phyloP scores from a whole-genome alignment of 2,797 vertebrate species.

The Kryptopterus vitreolus region DNA sequence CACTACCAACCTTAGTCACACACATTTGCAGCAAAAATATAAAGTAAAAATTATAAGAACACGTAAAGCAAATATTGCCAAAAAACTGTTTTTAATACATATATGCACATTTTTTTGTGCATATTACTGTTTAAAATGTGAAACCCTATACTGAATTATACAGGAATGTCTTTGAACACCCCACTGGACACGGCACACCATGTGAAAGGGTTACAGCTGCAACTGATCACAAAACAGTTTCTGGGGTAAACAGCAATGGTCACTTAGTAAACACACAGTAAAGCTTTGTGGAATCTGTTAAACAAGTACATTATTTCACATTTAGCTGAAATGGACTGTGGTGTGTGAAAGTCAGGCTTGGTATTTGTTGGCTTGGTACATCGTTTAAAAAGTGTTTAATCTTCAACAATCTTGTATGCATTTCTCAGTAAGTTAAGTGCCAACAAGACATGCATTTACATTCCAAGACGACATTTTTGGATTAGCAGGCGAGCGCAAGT shows the following conservation, averaged over 20 bases:
- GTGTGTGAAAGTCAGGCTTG: not conserved
- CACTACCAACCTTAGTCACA: not conserved
- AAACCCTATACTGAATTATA: not conserved
- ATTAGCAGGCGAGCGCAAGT: conserved; percentile 1
- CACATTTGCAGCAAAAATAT: not conserved
- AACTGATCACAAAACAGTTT: not conserved
- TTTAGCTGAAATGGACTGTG: not conserved
- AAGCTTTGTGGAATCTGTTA: not conserved
- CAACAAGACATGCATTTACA: conserved; percentile 12
- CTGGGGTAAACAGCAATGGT: conserved; percentile 2
- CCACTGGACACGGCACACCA: not conserved
- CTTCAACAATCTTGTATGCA: not conserved
- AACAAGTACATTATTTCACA: not conserved
- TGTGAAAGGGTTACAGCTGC: not conserved
- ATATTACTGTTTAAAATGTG: not conserved
- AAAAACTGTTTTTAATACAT: not conserved
- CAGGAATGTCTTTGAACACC: not conserved
- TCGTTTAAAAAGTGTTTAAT: conserved; percentile 21
- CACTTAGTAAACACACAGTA: not conserved
- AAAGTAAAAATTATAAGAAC: not conserved
- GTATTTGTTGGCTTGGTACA: conserved; percentile 1
- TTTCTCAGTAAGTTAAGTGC: not conserved
- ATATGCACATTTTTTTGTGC: not conserved
- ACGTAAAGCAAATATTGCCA: not conserved
- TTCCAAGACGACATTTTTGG: conserved; percentile 20